phyloP scores from a whole-genome alignment of 1,140 invertebrate genomes.

The Galendromus occidentalis region DNA sequence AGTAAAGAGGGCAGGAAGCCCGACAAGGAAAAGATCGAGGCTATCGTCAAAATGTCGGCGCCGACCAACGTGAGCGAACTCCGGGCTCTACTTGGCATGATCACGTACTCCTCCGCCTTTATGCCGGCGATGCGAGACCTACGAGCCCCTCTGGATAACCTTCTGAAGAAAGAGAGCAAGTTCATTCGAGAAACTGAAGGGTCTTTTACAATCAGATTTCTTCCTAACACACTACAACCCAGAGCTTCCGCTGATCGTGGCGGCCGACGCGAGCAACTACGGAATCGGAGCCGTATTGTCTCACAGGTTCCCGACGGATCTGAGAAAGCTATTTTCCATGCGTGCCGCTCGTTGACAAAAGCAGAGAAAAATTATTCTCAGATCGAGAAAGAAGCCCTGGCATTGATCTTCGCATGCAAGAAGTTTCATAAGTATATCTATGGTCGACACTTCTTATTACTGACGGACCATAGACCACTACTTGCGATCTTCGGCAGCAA shows the following conservation, averaged over 20 bases:
- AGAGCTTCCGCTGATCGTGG: too few relatives aligned
- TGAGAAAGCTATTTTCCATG: not conserved
- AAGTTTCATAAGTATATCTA: conserved; percentile 33
- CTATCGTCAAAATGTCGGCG: too few relatives aligned
- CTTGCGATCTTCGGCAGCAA: conserved; percentile 24
- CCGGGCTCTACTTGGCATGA: not conserved
- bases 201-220: not conserved
- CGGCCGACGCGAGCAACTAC: not conserved
- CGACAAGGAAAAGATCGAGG: too few relatives aligned
- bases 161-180: not conserved
- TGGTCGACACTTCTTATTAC: conserved; percentile 26
- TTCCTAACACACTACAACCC: not conserved
- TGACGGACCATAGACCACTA: conserved; percentile 32
- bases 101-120: not conserved
- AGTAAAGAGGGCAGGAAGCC: too few relatives aligned
- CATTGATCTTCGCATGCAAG: conserved; percentile 30
- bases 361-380: conserved; percentile 34
- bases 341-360: conserved; percentile 22
- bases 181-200: not conserved
- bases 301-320: not conserved
- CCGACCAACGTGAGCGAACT: too few relatives aligned
- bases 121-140: not conserved
- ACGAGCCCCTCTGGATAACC: not conserved
- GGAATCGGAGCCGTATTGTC: not conserved
- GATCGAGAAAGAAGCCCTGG: conserved; percentile 34